Conservation (phyloP, 2,113 vertebrate genomes). For the Mellivora capensis region DNA sequence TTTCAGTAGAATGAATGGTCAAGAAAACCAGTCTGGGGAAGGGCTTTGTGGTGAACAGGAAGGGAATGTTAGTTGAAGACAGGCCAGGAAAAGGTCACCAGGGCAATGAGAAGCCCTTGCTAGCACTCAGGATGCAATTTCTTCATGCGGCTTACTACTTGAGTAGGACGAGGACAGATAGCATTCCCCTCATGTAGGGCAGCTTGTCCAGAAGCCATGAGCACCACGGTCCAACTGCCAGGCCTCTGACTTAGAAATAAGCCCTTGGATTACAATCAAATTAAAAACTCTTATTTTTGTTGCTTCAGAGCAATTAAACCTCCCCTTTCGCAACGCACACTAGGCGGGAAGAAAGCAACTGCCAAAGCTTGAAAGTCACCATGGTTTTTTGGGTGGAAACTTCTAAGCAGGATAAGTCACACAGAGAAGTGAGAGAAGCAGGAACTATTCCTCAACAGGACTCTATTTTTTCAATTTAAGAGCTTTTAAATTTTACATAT, state of each 20-base stretch:
- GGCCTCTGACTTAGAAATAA: background rate
- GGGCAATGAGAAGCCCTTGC: background rate
- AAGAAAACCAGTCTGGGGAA: background rate
- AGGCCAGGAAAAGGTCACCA: background rate
- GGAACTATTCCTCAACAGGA: background rate
- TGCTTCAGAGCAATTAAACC: background rate
- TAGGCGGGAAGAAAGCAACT: background rate
- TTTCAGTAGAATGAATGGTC: background rate
- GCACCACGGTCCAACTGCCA: background rate
- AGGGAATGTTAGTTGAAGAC: background rate
- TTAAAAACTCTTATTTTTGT: constrained; percentile 6
- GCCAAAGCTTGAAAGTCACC: background rate
- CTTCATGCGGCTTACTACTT: background rate
- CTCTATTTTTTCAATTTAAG: background rate
- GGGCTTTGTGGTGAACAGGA: background rate
- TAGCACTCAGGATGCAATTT: background rate
- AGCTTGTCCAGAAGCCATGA: background rate
- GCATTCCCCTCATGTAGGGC: background rate
- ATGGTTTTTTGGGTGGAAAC: background rate
- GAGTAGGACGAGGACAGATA: background rate
- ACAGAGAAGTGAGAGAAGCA: background rate
- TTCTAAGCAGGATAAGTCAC: background rate
- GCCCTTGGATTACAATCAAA: background rate
- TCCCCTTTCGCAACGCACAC: background rate
- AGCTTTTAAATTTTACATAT: background rate